Percentiles rank a stretch among this genome's conserved stretches.
Conservation (phyloP, 2,888 invertebrate genomes). For the Eretmocerus hayati region DNA sequence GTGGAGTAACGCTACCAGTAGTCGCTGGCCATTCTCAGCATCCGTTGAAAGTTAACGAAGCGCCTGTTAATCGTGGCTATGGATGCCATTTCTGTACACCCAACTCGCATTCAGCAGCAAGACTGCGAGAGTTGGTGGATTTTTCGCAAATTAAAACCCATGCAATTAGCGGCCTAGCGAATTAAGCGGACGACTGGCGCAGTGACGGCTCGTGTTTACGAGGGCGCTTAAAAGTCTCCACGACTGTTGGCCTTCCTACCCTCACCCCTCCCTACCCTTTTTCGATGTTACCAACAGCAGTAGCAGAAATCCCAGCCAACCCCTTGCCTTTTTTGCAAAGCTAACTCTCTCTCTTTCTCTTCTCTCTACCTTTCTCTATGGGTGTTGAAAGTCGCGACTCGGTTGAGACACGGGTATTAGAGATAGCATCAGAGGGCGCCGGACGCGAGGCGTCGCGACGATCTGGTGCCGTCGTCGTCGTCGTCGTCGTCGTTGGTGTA, state of each 20-base stretch:
- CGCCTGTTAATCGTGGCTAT: constrained; percentile 18
- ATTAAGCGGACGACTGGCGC: constrained; percentile 27
- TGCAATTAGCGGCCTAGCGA: constrained; percentile 36
- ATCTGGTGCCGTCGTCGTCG: constrained; percentile 23
- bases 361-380: too few species aligned
- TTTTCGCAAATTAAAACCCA: constrained; percentile 37
- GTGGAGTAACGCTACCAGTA: too few species aligned
- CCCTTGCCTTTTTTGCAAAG: constrained; percentile 22
- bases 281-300: too few species aligned
- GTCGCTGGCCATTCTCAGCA: constrained; percentile 1
- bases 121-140: too few species aligned
- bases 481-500: too few species aligned
- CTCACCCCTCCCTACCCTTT: neutral
- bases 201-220: constrained; percentile 32
- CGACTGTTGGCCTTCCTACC: constrained; percentile 24
- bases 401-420: constrained; percentile 14
- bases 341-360: too few species aligned
- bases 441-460: constrained; percentile 33
- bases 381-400: constrained; percentile 5
- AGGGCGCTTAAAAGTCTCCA: constrained; percentile 28
- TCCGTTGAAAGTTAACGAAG: constrained; percentile 19
- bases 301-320: constrained; percentile 5
- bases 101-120: too few species aligned
- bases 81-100: too few species aligned
- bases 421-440: constrained; percentile 1